Conservation (phyloP, 1,140 invertebrate genomes). For the Ooceraea biroi region DNA sequence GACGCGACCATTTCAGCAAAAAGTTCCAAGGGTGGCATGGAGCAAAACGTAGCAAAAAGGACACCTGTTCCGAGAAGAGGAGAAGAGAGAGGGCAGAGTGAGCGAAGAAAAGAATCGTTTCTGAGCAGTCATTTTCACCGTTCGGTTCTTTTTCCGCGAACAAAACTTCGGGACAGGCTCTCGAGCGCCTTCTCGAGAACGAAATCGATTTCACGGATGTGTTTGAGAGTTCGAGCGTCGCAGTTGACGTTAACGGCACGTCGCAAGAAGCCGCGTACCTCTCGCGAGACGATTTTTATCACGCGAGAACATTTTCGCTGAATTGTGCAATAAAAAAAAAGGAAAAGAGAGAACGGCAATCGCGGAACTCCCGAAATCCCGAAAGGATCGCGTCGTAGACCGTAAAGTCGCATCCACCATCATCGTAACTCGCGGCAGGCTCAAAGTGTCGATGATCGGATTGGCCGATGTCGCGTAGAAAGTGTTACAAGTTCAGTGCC, state of each 20-base stretch:
- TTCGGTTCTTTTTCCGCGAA: constrained; percentile 40
- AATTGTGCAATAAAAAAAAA: constrained; percentile 12
- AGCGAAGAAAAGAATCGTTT: background rate
- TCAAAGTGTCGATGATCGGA: constrained; percentile 10
- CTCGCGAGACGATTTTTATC: constrained; percentile 41
- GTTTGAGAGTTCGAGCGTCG: constrained; percentile 53
- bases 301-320: constrained; percentile 15
- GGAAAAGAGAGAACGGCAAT: background rate
- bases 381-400: background rate
- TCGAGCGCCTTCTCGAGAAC: constrained; percentile 31
- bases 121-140: too few relatives aligned
- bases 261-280: constrained; percentile 15
- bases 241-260: constrained; percentile 39
- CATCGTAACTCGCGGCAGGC: constrained; percentile 4
- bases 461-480: constrained; percentile 20
- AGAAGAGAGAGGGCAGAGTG: background rate
- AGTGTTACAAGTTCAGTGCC: constrained; percentile 68
- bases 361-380: constrained; percentile 11
- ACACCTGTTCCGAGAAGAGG: background rate
- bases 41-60: constrained; percentile 40
- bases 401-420: constrained; percentile 6
- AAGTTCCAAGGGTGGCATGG: constrained; percentile 2
- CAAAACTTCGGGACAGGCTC: constrained; percentile 13
- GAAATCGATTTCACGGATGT: constrained; percentile 61
- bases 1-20: constrained; percentile 31